These are phyloP conservation scores for Thecophora atra DNA, from an alignment of 2,888 invertebrate genomes.

Conservation along the genomic window DNA sequence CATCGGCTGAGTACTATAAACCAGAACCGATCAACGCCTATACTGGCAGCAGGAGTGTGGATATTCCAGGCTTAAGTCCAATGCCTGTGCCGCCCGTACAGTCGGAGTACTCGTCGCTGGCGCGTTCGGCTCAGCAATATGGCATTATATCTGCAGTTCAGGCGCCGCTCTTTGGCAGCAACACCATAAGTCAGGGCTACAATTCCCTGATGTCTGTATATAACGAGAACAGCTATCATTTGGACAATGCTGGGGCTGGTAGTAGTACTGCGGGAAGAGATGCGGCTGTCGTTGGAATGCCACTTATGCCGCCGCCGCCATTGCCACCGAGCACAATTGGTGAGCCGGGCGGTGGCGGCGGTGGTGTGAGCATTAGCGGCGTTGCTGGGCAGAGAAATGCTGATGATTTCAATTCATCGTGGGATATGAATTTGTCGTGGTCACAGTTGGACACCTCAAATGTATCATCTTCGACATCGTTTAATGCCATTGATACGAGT, in stretches of 20 bases:
- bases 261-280: slow-evolving; percentile 1
- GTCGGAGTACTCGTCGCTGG: slow-evolving; percentile 52
- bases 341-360: slow-evolving; percentile 9
- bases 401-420: slow-evolving; percentile 63
- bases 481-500: slow-evolving; percentile 69
- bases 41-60: slow-evolving; percentile 45
- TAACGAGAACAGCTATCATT: slow-evolving; percentile 27
- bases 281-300: slow-evolving; percentile 38
- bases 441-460: slow-evolving; percentile 61
- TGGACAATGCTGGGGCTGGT: slow-evolving; percentile 13
- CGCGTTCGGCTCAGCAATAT: slow-evolving; percentile 50
- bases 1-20: slow-evolving; percentile 67
- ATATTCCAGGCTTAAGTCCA: slow-evolving; percentile 49
- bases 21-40: slow-evolving; percentile 60
- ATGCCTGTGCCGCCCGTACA: slow-evolving; percentile 55
- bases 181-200: slow-evolving; percentile 34
- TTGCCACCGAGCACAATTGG: slow-evolving; percentile 26
- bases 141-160: slow-evolving; percentile 45
- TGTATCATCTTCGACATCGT: slow-evolving; percentile 53
- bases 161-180: slow-evolving; percentile 47
- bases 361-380: slow-evolving; percentile 6
- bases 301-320: slow-evolving; percentile 49
- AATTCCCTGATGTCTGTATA: slow-evolving; percentile 37
- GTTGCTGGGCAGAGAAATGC: slow-evolving; percentile 44
- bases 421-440: slow-evolving; percentile 68